phyloP scores from a whole-genome alignment of 1,140 invertebrate species.

The Drosophila insularis region DNA sequence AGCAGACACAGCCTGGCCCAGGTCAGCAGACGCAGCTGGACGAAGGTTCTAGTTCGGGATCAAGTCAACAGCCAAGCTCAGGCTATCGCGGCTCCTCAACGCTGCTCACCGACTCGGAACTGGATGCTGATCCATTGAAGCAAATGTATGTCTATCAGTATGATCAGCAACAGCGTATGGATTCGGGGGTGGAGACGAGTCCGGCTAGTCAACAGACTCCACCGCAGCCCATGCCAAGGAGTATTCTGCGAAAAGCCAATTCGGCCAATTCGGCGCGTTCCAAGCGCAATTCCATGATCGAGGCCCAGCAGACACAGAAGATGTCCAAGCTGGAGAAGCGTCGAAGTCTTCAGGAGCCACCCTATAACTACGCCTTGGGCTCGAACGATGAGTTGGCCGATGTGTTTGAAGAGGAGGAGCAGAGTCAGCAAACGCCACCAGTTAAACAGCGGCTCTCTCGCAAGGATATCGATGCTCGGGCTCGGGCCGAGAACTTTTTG shows the following conservation, averaged over 20 bases:
- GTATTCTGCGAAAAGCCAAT: conserved; percentile 74
- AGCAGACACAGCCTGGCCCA: conserved; percentile 38
- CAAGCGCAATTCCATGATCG: conserved; percentile 92
- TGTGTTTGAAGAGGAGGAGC: conserved; percentile 85
- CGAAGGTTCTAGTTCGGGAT: conserved; percentile 86
- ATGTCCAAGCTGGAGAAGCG: conserved; percentile 86
- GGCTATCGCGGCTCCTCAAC: conserved; percentile 93
- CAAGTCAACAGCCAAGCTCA: conserved; percentile 90
- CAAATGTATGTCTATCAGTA: conserved; percentile 91
- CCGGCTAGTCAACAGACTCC: conserved; percentile 46
- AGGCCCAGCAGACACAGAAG: conserved; percentile 85
- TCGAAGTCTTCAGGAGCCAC: conserved; percentile 88
- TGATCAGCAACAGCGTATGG: conserved; percentile 86
- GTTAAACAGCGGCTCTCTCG: conserved; percentile 83
- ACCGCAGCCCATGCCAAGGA: conserved; percentile 84
- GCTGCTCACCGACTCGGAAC: conserved; percentile 89
- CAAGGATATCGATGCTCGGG: conserved; percentile 82
- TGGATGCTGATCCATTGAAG: conserved; percentile 83
- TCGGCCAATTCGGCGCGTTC: conserved; percentile 80
- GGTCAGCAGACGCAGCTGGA: conserved; percentile 64
- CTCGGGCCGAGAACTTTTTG: conserved; percentile 75
- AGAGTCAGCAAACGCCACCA: conserved; percentile 83
- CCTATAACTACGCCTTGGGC: conserved; percentile 85
- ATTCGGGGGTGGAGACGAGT: conserved; percentile 69
- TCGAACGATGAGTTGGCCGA: conserved; percentile 83